Evolutionary conservation across 2,888 invertebrate species (phyloP), one percentile per base, ranked within the genome.

Genomic region (Volucella zonaria): DNA sequence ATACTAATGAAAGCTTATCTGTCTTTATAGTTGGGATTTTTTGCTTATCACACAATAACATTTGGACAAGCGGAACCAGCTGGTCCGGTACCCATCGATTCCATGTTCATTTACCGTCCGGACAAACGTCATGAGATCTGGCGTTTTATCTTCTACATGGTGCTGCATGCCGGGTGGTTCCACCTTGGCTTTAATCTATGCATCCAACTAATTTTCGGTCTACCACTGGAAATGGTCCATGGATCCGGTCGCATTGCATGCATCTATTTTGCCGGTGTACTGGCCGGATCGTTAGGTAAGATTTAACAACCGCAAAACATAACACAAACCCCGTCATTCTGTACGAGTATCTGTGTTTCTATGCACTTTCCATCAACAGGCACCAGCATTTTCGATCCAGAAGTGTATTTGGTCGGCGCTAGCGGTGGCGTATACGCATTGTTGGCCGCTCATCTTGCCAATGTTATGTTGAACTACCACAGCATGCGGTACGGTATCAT

Each of bases 371-470:
- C 90, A 94, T 87, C 77, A 83, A 74, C 87, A 89, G 97, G 97
- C 82, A 97, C 98, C 70, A 97, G 97, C 86, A 97, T 98, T 86
- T 96, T 98, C 91, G 98, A 98, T 93, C 96, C 97, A 70, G 96
- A 97, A 92, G 98, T 97, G 78, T 98, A 96, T 92, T 94, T 99
- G 87, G 98, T 98, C 70, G 99, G 99, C 71, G 98, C 99, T 12
- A 98, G 98, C 73, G 99, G 98, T 49, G 99, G 99, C 8, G 99
- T 99, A 70, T 99, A 99, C 93, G 98, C 99, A 31, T 93, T 99
- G 67, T 93, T 99, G 56, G 98, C 98, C 10, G 98, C 99, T 66
- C 99, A 99, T 92, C 93, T 99, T 88, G 97, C 99, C 87, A 98
- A 99, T 92, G 97, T 99, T 76, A 93, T 99, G 90, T 93, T 99